These are phyloP conservation scores for Anabas testudineus DNA, from an alignment of 2,797 vertebrate species.

Conservation along the genomic window DNA sequence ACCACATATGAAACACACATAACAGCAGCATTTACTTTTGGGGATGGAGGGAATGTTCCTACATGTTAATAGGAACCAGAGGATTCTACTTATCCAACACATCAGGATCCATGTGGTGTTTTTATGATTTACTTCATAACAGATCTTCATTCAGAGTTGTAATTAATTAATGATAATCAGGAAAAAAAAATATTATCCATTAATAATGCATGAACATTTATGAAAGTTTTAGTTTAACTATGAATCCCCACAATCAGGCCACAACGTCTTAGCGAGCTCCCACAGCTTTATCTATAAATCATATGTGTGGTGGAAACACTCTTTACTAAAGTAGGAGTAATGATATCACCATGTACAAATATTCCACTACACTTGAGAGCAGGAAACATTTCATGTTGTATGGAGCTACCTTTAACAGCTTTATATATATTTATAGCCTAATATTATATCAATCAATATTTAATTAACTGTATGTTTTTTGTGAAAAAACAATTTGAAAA, in stretches of 20 bases:
- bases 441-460: too few species aligned
- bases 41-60: too few species aligned
- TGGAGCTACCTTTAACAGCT: background rate
- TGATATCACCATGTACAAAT: background rate
- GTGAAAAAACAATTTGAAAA: too few species aligned
- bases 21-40: background rate
- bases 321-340: background rate
- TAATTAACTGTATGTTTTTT: too few species aligned
- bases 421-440: background rate
- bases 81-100: too few species aligned
- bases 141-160: background rate
- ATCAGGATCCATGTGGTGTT: background rate
- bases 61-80: too few species aligned
- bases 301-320: background rate
- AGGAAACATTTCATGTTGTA: background rate
- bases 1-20: too few species aligned
- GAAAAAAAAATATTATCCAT: slow-evolving; percentile 18
- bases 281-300: background rate
- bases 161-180: slow-evolving; percentile 7
- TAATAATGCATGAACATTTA: slow-evolving; percentile 16
- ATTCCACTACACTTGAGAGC: too few species aligned
- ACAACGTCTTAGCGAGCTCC: background rate
- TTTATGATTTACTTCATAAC: background rate
- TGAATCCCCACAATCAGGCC: background rate
- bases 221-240: slow-evolving; percentile 7